Conservation (phyloP, 2,797 vertebrate species). For the Carduelis carduelis region DNA sequence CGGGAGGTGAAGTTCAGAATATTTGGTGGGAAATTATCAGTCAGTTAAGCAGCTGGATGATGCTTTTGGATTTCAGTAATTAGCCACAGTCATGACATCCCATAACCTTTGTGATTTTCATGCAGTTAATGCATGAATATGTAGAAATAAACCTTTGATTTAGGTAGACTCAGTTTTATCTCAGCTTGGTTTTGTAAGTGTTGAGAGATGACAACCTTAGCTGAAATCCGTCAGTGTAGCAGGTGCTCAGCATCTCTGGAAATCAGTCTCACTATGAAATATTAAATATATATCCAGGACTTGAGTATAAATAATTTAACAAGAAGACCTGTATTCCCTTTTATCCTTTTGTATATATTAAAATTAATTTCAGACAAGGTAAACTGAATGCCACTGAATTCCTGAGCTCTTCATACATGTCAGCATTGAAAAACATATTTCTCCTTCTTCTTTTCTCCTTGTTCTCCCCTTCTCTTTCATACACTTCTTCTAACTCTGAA, state of each 20-base stretch:
- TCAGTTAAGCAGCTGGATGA: constrained; percentile 20
- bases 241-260: constrained; percentile 45
- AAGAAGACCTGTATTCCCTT: constrained; percentile 44
- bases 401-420: neutral
- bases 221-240: neutral
- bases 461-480: neutral
- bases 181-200: neutral
- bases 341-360: constrained; percentile 62
- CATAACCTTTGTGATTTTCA: neutral
- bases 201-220: constrained; percentile 19
- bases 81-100: neutral
- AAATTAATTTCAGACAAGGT: constrained; percentile 50
- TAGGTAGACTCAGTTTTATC: constrained; percentile 3
- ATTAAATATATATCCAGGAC: constrained; percentile 46
- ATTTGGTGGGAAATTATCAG: constrained; percentile 8
- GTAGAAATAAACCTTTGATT: constrained; percentile 30
- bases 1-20: neutral
- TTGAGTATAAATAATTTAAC: constrained; percentile 47
- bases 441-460: neutral
- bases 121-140: constrained; percentile 6
- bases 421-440: neutral
- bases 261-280: constrained; percentile 52
- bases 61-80: constrained; percentile 24
- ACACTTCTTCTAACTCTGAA: neutral
- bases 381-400: constrained; percentile 19